These are phyloP conservation scores for Amyelois transitella DNA, from an alignment of 1,140 invertebrate genomes.

Conservation along the genomic window DNA sequence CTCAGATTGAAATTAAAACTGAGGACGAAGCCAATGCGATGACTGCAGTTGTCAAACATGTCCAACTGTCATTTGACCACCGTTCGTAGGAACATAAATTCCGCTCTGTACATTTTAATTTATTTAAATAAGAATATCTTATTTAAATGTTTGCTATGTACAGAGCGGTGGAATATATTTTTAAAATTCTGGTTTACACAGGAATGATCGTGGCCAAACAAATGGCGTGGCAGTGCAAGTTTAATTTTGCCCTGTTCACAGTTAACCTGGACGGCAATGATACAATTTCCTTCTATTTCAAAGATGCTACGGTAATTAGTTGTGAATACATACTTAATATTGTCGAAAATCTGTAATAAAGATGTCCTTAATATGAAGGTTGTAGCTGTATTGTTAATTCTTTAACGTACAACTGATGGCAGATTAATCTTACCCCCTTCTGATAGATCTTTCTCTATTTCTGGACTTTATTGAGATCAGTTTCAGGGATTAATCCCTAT, in stretches of 20 bases:
- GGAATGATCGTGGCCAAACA: conserved; percentile 22
- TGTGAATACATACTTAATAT: neutral
- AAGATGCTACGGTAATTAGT: conserved; percentile 31
- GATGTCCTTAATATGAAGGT: neutral
- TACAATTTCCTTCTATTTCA: conserved; percentile 25
- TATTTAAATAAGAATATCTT: conserved; percentile 1
- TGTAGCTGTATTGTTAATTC: neutral
- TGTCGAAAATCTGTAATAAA: no score
- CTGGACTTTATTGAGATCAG: no score
- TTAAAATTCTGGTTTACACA: conserved; percentile 38
- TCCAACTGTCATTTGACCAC: conserved; percentile 1
- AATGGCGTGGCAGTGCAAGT: conserved; percentile 36
- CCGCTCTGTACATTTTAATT: neutral
- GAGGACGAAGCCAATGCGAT: no score
- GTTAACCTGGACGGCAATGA: conserved; percentile 27
- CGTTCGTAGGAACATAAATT: neutral
- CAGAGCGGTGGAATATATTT: conserved; percentile 19
- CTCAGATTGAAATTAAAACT: no score
- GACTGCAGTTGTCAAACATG: neutral
- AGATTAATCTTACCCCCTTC: no score
- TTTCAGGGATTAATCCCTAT: no score
- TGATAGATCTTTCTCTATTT: no score
- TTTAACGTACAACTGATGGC: no score
- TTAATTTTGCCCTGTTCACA: conserved; percentile 28
- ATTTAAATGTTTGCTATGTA: conserved; percentile 26